Conservation (phyloP, 1,140 invertebrate genomes). For the Batillaria attramentaria region DNA sequence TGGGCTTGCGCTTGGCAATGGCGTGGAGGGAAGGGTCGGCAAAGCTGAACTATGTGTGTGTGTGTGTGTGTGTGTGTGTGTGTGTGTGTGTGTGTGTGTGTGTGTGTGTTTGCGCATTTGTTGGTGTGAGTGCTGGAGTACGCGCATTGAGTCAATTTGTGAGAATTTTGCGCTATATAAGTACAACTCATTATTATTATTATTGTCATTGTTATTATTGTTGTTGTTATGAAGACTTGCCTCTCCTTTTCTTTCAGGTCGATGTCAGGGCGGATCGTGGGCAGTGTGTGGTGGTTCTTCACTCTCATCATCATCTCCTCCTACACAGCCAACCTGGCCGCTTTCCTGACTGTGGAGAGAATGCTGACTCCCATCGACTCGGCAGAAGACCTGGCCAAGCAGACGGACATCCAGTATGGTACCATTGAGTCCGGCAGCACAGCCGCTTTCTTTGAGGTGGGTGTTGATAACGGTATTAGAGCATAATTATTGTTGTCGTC, state of each 20-base stretch:
- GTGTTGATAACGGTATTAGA: not conserved
- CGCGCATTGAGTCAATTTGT: too few relatives aligned
- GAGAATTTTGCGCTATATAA: too few relatives aligned
- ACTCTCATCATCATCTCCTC: conserved; percentile 71
- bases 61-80: conserved; percentile 20
- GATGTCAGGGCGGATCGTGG: conserved; percentile 69
- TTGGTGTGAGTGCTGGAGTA: too few relatives aligned
- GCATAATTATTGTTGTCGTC: too few relatives aligned
- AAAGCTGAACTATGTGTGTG: too few relatives aligned
- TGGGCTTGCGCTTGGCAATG: too few relatives aligned
- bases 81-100: too few relatives aligned
- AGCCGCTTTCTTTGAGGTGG: conserved; percentile 70
- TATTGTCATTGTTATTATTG: too few relatives aligned
- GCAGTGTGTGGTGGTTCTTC: conserved; percentile 71
- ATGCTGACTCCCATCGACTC: conserved; percentile 69
- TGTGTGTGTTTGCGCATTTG: too few relatives aligned
- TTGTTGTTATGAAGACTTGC: not conserved
- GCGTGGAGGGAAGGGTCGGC: too few relatives aligned
- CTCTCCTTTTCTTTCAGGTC: conserved; percentile 57
- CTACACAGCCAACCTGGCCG: conserved; percentile 71
- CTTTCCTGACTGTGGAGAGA: conserved; percentile 69
- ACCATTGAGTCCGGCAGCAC: conserved; percentile 63
- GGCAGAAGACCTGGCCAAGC: conserved; percentile 68
- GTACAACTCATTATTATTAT: too few relatives aligned
- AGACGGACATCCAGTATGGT: conserved; percentile 70